phyloP scores from a whole-genome alignment of 2,797 vertebrate genomes.

The Melopsittacus undulatus region DNA sequence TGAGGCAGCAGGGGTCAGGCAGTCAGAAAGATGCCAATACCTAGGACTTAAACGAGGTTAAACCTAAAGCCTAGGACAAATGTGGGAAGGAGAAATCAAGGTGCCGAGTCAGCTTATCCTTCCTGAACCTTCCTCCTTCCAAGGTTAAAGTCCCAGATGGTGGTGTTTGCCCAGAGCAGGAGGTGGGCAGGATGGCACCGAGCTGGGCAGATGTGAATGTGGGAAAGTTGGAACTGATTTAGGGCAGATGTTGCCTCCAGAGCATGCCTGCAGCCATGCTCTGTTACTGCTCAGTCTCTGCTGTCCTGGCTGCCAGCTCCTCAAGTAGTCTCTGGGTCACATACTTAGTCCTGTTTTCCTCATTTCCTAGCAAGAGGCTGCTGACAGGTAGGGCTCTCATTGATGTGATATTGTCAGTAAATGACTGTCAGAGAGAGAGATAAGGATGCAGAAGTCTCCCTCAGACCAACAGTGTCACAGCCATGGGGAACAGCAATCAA shows the following conservation, averaged over 20 bases:
- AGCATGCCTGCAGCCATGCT: background rate
- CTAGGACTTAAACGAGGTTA: background rate
- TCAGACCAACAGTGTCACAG: background rate
- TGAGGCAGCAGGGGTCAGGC: background rate
- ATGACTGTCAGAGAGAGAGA: background rate
- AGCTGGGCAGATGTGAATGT: accelerated
- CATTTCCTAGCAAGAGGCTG: background rate
- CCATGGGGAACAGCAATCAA: background rate
- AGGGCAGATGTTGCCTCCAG: background rate
- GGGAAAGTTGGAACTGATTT: background rate
- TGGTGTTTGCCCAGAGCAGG: background rate
- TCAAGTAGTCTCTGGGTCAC: background rate
- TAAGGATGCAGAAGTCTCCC: background rate
- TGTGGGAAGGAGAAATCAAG: background rate
- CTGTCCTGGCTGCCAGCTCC: background rate
- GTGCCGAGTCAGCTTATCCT: background rate
- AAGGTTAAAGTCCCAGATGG: background rate
- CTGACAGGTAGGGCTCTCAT: background rate
- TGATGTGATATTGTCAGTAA: background rate
- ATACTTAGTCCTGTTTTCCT: background rate
- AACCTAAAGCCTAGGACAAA: background rate
- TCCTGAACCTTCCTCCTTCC: background rate
- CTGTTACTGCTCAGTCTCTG: background rate
- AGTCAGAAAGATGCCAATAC: background rate
- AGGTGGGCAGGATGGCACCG: background rate